Evolutionary conservation across 1,140 invertebrate genomes (phyloP).

Genomic region (Brachionus rubens): DNA sequence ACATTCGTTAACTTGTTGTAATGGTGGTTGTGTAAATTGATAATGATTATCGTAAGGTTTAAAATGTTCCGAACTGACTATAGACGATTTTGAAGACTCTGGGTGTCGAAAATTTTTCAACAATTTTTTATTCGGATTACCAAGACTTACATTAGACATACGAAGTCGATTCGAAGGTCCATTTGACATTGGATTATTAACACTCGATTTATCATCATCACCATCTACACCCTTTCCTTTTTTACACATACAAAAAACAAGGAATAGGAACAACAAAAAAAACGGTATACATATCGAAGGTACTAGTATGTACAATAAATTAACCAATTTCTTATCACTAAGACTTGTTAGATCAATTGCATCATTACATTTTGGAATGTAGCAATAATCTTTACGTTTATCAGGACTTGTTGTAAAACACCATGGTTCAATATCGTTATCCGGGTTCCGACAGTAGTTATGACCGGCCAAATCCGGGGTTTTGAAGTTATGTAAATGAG

Average conservation of each 20-base stretch:
- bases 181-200: neutral
- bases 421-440: constrained; percentile 76
- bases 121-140: neutral
- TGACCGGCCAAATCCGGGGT: constrained; percentile 79
- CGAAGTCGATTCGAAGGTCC: neutral
- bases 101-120: neutral
- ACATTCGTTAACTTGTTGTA: constrained; percentile 18
- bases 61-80: constrained; percentile 1
- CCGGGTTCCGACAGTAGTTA: constrained; percentile 88
- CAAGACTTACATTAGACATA: constrained; percentile 22
- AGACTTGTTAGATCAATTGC: constrained; percentile 45
- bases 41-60: neutral
- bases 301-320: constrained; percentile 64
- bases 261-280: constrained; percentile 62
- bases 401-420: constrained; percentile 68
- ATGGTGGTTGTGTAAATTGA: neutral
- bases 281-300: constrained; percentile 62
- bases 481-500: constrained; percentile 68
- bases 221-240: constrained; percentile 49
- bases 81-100: constrained; percentile 34
- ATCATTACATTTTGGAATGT: constrained; percentile 77
- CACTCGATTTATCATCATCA: constrained; percentile 36
- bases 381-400: constrained; percentile 70
- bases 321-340: constrained; percentile 47
- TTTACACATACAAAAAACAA: constrained; percentile 59